Conservation (phyloP, 2,797 vertebrate species). For the Mus minutoides region DNA sequence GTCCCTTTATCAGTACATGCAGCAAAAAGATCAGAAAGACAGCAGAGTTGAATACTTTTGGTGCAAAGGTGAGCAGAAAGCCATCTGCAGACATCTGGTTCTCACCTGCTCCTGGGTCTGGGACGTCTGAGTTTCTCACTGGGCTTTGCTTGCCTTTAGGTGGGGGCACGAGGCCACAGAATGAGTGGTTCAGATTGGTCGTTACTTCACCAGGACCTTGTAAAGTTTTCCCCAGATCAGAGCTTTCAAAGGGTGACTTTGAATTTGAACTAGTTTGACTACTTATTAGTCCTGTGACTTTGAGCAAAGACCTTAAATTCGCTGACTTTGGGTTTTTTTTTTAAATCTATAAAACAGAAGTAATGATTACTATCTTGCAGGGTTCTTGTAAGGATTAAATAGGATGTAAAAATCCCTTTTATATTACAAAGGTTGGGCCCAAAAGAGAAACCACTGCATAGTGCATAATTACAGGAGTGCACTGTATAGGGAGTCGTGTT, state of each 20-base stretch:
- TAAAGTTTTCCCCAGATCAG: background rate
- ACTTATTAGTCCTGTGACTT: conserved; percentile 21
- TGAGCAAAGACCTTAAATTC: conserved; percentile 50
- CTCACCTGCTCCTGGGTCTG: background rate
- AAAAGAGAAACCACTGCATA: background rate
- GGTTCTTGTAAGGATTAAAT: conserved; percentile 59
- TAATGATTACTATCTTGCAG: conserved; percentile 44
- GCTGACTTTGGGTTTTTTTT: background rate
- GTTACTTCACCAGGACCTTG: background rate
- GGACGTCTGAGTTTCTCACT: background rate
- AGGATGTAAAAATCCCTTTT: conserved; percentile 24
- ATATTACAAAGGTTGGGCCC: conserved; percentile 6
- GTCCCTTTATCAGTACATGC: background rate
- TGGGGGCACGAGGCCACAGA: no score
- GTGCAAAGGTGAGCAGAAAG: background rate
- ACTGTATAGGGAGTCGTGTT: background rate
- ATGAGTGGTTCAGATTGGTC: background rate
- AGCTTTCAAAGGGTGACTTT: conserved; percentile 24
- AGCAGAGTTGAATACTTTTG: background rate
- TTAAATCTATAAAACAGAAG: conserved; percentile 31
- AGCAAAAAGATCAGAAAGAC: background rate
- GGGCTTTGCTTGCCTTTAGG: background rate
- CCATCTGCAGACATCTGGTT: background rate
- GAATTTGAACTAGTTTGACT: background rate
- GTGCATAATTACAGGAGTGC: background rate